Evolutionary conservation across 2,888 invertebrate genomes (phyloP), one percentile per base, ranked within the genome.

Genomic region (Dryobotodes eremita): DNA sequence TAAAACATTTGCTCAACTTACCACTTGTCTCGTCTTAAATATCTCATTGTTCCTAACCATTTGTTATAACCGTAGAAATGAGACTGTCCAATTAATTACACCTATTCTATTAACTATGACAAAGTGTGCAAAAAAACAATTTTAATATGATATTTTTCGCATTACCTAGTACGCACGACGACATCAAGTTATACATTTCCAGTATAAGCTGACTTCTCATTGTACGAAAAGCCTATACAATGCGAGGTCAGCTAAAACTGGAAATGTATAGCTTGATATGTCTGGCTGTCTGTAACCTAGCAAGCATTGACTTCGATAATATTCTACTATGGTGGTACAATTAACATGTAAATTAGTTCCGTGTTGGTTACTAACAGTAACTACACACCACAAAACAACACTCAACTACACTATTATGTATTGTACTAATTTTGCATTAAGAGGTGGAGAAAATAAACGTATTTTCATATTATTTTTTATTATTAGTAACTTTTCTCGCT

Each of bases 1-100:
- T 93, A 83, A 92, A 92, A 91, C 91, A 92, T 93, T 90, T 85
- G 84, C 86, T 86, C 86, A 77, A 83, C 88, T 87, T 36, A 79
- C 85, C 79, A 85, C 75, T 82, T 85, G 79, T 59, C 69, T 72
- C 70, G 71, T 82, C 69, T 85, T 71, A 76, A 80, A 86, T 84
- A 77, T 78, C 78, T 84, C 75, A 86, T 86, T 87, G 83, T 89
- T 85, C 50, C 69, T 73, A 73, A 80, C 77, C 55, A 80, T 83
- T 83, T 87, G 65, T 80, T 36, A 36, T 3, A 80, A 78, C 69
- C 73, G 75, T 83, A 59, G 71, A 83, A 83, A 86, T 77, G 75
- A 80, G 85, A 77, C 64, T 84, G 59, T 77, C 68, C 70, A 53
- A 64, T 72, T 77, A 53, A 64, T 72, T 77, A 69, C 55, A 72